Conservation (phyloP, 1,140 invertebrate species). For the Drosophila arawakana region DNA sequence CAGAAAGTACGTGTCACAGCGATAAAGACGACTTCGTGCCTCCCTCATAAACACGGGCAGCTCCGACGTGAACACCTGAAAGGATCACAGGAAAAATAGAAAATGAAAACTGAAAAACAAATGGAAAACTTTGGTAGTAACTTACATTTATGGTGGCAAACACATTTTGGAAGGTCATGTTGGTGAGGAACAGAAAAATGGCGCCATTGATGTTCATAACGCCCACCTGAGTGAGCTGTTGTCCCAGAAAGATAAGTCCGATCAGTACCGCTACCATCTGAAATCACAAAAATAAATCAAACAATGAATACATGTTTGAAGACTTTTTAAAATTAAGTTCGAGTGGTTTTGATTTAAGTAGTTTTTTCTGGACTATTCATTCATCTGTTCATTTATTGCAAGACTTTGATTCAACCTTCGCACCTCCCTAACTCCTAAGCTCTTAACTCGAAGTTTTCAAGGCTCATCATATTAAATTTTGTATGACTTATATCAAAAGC, state of each 20-base stretch:
- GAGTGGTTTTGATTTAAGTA: too few species aligned
- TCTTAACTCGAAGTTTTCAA: too few species aligned
- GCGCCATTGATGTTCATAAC: constrained; percentile 98
- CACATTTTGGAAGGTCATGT: constrained; percentile 97
- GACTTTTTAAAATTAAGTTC: too few species aligned
- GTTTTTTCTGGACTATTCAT: too few species aligned
- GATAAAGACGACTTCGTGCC: constrained; percentile 96
- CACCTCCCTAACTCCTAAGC: too few species aligned
- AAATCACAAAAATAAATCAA: too few species aligned
- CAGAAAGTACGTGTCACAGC: constrained; percentile 96
- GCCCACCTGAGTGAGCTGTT: constrained; percentile 93
- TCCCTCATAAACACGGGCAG: constrained; percentile 96
- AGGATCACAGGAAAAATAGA: background rate
- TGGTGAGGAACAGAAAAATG: constrained; percentile 96
- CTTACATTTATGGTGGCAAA: constrained; percentile 95
- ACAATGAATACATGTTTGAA: too few species aligned
- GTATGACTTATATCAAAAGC: too few species aligned
- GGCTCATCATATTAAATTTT: too few species aligned
- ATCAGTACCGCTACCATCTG: constrained; percentile 94
- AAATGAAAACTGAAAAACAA: background rate
- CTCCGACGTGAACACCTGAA: constrained; percentile 95
- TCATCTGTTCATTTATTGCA: too few species aligned
- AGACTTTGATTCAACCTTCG: too few species aligned
- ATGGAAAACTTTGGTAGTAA: constrained; percentile 44
- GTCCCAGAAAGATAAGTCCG: constrained; percentile 95